Evolutionary conservation across 2,113 vertebrate species (phyloP).

Genomic region (Aphelocoma coerulescens): DNA sequence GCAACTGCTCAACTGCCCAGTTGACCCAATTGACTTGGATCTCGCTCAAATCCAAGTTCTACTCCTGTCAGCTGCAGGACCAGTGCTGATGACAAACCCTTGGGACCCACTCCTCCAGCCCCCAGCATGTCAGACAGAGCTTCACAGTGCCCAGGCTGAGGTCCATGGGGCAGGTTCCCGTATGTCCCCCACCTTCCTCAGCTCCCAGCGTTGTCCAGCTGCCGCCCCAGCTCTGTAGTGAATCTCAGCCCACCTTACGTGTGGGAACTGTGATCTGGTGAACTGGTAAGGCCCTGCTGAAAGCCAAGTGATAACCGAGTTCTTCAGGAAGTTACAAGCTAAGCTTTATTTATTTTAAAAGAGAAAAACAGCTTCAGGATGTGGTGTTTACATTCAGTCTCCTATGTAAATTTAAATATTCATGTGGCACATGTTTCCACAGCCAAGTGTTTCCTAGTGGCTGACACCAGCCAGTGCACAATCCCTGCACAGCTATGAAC

Average conservation of each 20-base stretch:
- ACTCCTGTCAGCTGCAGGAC: neutral
- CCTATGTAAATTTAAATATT: neutral
- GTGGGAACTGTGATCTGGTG: neutral
- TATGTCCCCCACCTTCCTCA: accelerated
- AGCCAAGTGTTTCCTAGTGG: neutral
- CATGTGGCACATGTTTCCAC: accelerated
- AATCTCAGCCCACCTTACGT: neutral
- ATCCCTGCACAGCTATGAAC: neutral
- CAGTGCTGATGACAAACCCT: neutral
- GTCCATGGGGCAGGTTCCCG: neutral
- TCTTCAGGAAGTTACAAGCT: neutral
- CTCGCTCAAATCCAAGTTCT: accelerated
- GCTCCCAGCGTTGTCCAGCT: neutral
- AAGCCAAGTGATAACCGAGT: neutral
- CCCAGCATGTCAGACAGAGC: accelerated
- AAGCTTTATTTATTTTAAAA: neutral
- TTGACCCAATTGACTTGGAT: neutral
- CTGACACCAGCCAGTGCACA: accelerated
- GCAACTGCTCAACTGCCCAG: neutral
- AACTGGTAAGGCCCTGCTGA: neutral
- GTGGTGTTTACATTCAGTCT: neutral
- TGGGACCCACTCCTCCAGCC: too few relatives aligned
- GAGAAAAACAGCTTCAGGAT: neutral
- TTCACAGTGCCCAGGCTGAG: neutral
- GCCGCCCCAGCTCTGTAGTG: accelerated